These are phyloP conservation scores for Cyanoramphus novaezelandiae DNA, from an alignment of 2,113 vertebrate genomes.

Conservation along the genomic window DNA sequence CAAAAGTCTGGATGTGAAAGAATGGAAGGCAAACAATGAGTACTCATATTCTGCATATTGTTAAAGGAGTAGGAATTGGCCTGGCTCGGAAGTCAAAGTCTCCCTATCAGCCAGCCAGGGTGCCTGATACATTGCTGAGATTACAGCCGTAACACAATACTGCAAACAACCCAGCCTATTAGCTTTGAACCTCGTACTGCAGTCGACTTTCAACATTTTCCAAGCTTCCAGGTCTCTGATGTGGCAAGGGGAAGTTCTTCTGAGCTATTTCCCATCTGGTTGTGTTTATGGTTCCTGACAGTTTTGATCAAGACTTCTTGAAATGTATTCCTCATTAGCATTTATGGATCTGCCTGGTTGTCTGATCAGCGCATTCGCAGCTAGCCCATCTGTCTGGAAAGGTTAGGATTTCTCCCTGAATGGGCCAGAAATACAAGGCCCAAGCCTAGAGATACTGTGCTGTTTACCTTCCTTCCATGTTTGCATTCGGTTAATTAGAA, in stretches of 20 bases:
- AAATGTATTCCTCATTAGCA: neutral
- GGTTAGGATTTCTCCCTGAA: neutral
- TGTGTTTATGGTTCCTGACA: constrained; percentile 9
- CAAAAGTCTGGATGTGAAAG: neutral
- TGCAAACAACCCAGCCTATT: constrained; percentile 4
- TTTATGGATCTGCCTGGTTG: neutral
- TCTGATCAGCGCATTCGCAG: neutral
- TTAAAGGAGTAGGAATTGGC: neutral
- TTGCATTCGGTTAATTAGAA: neutral
- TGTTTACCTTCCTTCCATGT: neutral
- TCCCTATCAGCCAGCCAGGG: neutral
- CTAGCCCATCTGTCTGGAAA: neutral
- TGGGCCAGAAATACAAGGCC: neutral
- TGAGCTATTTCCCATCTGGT: neutral
- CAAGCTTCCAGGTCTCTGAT: constrained; percentile 43
- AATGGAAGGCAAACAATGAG: neutral
- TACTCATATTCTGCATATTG: neutral
- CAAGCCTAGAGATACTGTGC: neutral
- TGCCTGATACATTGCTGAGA: neutral
- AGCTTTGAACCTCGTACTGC: constrained; percentile 39
- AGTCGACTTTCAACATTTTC: constrained; percentile 57
- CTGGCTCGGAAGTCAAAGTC: neutral
- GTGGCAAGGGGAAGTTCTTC: constrained; percentile 21
- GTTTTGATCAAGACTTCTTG: constrained; percentile 5
- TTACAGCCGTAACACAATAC: neutral